Percentiles rank a stretch among this genome's conserved stretches.
phyloP scores from a whole-genome alignment of 1,140 invertebrate species.

The Brachionus rubens region DNA sequence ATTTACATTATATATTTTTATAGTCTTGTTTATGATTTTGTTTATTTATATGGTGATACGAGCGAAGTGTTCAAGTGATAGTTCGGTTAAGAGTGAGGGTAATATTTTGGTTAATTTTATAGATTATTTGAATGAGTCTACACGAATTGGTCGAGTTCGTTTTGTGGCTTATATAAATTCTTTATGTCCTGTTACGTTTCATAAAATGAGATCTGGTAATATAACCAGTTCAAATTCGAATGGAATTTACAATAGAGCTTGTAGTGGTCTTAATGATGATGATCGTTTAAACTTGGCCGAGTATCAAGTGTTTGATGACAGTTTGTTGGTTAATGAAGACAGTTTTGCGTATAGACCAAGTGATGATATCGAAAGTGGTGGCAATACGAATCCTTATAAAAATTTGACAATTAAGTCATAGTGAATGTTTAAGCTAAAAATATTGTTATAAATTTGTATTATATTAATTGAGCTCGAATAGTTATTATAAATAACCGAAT shows the following conservation, averaged over 20 bases:
- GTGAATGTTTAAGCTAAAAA: background rate
- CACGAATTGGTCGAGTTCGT: background rate
- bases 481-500: too few relatives aligned
- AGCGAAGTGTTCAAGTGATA: background rate
- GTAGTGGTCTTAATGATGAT: slow-evolving; percentile 18
- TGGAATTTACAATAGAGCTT: slow-evolving; percentile 8
- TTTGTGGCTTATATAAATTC: background rate
- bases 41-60: background rate
- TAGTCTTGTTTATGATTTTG: slow-evolving; percentile 3
- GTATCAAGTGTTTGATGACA: slow-evolving; percentile 36
- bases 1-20: slow-evolving; percentile 15
- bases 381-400: slow-evolving; percentile 21
- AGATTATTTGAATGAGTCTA: background rate
- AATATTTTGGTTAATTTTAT: background rate
- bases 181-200: background rate
- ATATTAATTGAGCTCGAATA: too few relatives aligned
- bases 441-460: too few relatives aligned
- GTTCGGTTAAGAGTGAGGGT: background rate
- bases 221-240: background rate
- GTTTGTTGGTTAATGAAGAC: background rate
- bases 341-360: slow-evolving; percentile 6
- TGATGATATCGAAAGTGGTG: background rate
- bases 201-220: background rate
- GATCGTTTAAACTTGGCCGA: slow-evolving; percentile 36
- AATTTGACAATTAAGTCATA: slow-evolving; percentile 31